Conservation (phyloP, 1,140 invertebrate genomes). For the Drosophila lini region DNA sequence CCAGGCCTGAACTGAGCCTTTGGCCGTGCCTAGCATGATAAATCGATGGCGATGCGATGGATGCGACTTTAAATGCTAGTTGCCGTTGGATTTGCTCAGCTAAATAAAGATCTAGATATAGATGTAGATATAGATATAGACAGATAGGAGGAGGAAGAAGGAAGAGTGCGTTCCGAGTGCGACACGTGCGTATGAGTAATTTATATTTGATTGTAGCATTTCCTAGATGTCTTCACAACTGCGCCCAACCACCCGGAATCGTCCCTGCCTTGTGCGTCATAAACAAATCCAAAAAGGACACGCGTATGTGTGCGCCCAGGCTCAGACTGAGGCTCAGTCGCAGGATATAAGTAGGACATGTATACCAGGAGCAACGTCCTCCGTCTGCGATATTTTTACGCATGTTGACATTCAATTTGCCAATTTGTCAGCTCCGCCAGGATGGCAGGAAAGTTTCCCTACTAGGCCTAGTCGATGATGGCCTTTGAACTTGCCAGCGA, state of each 20-base stretch:
- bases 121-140: constrained; percentile 36
- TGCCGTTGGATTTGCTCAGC: constrained; percentile 14
- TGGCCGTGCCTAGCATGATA: constrained; percentile 56
- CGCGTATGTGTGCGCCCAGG: constrained; percentile 39
- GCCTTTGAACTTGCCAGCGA: constrained; percentile 68
- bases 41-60: constrained; percentile 48
- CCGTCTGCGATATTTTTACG: constrained; percentile 67
- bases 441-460: constrained; percentile 58
- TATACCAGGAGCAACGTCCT: constrained; percentile 16
- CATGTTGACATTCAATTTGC: constrained; percentile 81
- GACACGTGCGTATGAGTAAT: constrained; percentile 76
- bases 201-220: constrained; percentile 76
- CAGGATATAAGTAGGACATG: constrained; percentile 3
- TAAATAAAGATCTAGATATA: constrained; percentile 35
- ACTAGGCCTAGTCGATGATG: constrained; percentile 36
- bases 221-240: constrained; percentile 25
- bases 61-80: constrained; percentile 63
- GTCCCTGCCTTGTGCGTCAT: constrained; percentile 51
- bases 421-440: constrained; percentile 62
- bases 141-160: background rate
- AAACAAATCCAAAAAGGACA: constrained; percentile 74
- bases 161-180: constrained; percentile 11
- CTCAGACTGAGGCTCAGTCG: background rate
- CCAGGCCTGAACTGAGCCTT: constrained; percentile 24
- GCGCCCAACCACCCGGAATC: constrained; percentile 10